A percentile compares a stretch with the other conserved stretches of the same genome.
These are phyloP conservation scores for Iselma pallidipennis DNA, from an alignment of 2,888 invertebrate species.

Conservation along the genomic window DNA sequence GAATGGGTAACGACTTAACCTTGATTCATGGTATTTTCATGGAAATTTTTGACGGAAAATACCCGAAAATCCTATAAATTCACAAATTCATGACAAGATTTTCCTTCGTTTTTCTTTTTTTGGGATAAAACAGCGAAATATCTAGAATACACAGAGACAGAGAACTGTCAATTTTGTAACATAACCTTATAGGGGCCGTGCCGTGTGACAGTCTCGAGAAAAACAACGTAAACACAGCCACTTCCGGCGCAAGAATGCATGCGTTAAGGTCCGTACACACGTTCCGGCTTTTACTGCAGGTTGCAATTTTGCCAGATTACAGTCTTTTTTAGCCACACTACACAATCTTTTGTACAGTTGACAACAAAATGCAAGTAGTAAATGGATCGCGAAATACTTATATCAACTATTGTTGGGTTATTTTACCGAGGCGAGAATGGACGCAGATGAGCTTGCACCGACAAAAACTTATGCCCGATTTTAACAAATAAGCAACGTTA, in stretches of 20 bases:
- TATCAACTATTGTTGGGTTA: too few species aligned
- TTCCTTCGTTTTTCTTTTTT: background rate
- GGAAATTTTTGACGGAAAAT: background rate
- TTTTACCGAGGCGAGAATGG: too few species aligned
- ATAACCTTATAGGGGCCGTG: slow-evolving; percentile 18
- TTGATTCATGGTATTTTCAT: slow-evolving; percentile 4
- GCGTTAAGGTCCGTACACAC: too few species aligned
- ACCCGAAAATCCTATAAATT: background rate
- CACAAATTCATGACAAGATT: background rate
- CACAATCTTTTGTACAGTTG: too few species aligned
- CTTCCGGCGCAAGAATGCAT: background rate
- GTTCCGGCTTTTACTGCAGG: too few species aligned
- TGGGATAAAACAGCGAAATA: background rate
- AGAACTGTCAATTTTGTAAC: slow-evolving; percentile 16
- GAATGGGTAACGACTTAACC: background rate
- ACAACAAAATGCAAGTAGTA: too few species aligned
- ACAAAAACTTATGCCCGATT: too few species aligned
- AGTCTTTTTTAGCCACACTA: too few species aligned
- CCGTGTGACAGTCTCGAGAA: background rate
- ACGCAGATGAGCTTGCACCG: too few species aligned
- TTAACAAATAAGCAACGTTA: too few species aligned
- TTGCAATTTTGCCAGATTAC: too few species aligned
- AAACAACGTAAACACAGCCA: background rate
- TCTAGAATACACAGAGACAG: background rate
- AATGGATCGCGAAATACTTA: too few species aligned